Percentiles rank a stretch among this genome's conserved stretches.
These are phyloP conservation scores for Seira musarum DNA, from an alignment of 2,888 invertebrate species.

Conservation along the genomic window DNA sequence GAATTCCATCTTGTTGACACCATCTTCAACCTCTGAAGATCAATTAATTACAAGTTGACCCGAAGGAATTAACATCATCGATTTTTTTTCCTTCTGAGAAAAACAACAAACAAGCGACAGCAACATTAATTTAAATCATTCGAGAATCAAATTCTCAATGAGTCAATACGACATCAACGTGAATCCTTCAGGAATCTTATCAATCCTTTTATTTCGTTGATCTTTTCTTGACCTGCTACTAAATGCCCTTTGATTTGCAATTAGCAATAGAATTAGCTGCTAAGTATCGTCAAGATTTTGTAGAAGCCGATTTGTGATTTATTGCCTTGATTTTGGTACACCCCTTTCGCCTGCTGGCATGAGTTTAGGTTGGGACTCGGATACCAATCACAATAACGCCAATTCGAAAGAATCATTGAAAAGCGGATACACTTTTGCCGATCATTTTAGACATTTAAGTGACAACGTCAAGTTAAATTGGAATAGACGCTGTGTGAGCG, in stretches of 20 bases:
- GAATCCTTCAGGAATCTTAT: conserved; percentile 21
- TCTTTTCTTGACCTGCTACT: conserved; percentile 8
- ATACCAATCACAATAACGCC: conserved; percentile 37
- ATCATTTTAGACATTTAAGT: conserved; percentile 52
- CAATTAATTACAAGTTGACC: conserved; percentile 17
- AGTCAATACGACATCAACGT: conserved; percentile 30
- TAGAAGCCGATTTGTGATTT: conserved; percentile 6
- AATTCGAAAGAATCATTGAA: conserved; percentile 12
- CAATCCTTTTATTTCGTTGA: not conserved
- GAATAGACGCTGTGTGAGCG: conserved; percentile 49
- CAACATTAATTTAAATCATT: not conserved
- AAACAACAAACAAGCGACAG: not conserved
- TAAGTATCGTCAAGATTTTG: not conserved
- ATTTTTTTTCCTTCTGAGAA: conserved; percentile 26
- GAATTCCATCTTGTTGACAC: conserved; percentile 13
- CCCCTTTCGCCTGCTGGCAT: conserved; percentile 39
- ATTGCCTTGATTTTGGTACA: conserved; percentile 1
- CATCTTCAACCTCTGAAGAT: conserved; percentile 35
- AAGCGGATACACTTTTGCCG: conserved; percentile 10
- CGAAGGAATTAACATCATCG: not conserved
- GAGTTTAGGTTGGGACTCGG: conserved; percentile 54
- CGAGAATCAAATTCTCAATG: conserved; percentile 23
- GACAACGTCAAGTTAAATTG: conserved; percentile 59
- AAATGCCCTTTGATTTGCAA: conserved; percentile 26
- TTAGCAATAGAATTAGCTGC: conserved; percentile 8